Evolutionary conservation across 2,888 invertebrate genomes (phyloP).

Genomic region (Drosophila melanosoma): DNA sequence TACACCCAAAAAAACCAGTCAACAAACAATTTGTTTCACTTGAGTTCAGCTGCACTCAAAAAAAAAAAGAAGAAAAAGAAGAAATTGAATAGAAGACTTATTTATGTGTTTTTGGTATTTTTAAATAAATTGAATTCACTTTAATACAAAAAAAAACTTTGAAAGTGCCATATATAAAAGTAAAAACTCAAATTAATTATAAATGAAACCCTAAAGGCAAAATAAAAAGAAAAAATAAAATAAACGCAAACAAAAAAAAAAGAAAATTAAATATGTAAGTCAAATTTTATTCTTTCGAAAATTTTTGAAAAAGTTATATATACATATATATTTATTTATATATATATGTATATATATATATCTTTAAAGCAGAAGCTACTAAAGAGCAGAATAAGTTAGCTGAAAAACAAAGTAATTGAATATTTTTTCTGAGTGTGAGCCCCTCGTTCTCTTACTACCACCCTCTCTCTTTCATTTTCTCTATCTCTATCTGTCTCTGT

Average conservation of each 20-base stretch:
- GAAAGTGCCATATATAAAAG: too few species aligned
- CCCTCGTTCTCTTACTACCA: neutral
- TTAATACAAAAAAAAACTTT: too few species aligned
- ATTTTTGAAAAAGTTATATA: neutral
- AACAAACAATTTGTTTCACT: constrained; percentile 54
- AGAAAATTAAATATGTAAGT: too few species aligned
- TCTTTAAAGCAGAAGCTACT: neutral
- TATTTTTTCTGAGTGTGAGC: constrained; percentile 10
- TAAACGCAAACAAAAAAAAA: too few species aligned
- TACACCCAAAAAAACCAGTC: neutral
- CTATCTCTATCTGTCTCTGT: neutral
- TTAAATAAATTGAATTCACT: neutral
- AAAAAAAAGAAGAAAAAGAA: neutral
- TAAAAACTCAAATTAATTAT: too few species aligned
- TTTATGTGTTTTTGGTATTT: neutral
- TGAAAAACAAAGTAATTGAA: neutral
- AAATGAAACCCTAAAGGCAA: too few species aligned
- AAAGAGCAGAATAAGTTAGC: neutral
- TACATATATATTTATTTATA: too few species aligned
- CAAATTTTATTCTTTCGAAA: neutral
- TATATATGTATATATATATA: too few species aligned
- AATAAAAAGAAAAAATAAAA: too few species aligned
- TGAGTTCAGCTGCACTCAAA: constrained; percentile 12
- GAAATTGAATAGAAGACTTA: neutral
- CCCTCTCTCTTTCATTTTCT: neutral